Conservation (phyloP, 1,140 invertebrate species). For the Tyrophagus putrescentiae region DNA sequence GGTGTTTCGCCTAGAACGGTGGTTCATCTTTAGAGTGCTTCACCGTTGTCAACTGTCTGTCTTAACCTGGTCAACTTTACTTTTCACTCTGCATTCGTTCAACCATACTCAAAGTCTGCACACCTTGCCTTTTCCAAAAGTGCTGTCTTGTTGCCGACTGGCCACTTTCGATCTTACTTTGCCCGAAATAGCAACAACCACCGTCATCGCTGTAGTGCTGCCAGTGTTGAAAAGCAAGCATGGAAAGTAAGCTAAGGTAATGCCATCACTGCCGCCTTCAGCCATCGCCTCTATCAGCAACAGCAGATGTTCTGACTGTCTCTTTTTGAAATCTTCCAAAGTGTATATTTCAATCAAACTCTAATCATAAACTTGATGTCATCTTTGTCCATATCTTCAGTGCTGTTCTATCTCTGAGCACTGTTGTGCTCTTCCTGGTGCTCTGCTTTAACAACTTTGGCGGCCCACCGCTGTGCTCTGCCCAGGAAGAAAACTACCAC, state of each 20-base stretch:
- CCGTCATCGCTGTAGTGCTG: not conserved
- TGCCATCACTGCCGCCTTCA: too few relatives aligned
- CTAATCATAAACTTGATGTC: not conserved
- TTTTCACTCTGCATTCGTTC: too few relatives aligned
- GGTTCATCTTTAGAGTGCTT: too few relatives aligned
- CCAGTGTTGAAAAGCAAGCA: not conserved
- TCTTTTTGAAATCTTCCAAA: not conserved
- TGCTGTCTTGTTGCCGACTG: not conserved
- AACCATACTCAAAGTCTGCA: too few relatives aligned
- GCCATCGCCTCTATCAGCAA: too few relatives aligned
- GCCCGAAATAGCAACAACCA: not conserved
- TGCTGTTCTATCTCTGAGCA: not conserved
- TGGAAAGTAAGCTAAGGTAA: constrained; percentile 3
- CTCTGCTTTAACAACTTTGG: not conserved
- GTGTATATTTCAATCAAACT: too few relatives aligned
- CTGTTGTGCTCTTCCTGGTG: not conserved
- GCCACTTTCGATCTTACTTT: not conserved
- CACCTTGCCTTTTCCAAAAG: not conserved
- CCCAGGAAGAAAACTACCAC: constrained; percentile 16
- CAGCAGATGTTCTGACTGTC: too few relatives aligned
- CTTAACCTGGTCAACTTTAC: too few relatives aligned
- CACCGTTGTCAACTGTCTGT: too few relatives aligned
- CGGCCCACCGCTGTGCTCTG: not conserved
- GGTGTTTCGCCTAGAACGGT: too few relatives aligned
- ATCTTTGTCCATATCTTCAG: not conserved